Evolutionary conservation across 23 tunicate genomes (phyloP), one percentile per base, ranked within the genome.

Genomic region (Ciona savignyi): DNA sequence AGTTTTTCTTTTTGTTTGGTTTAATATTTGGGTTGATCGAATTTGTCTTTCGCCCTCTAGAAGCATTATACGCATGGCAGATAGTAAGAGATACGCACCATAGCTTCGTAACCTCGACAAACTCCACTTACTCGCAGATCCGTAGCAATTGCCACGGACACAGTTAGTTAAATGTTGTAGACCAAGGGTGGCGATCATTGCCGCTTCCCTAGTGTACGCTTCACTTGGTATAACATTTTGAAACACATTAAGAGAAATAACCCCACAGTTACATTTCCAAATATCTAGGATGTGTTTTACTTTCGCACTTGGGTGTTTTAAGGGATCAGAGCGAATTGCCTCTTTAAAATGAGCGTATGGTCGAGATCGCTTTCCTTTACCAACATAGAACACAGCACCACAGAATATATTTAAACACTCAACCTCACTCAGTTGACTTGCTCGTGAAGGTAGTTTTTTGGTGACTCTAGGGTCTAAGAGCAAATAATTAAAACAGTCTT

Each of bases 161-260:
- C 67, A 6, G 78, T 90, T 90, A 21, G 97, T 90, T 70, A 90
- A 73, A 64, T 90, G 97, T 26, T 67, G 27, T 19, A 90, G 81
- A 31, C 97, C 97, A 24, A 90, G 26, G 19, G 97, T 89, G 1
- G 83, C 97, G n/a, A 90, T 90, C 97, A 90, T 90, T 56, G 89
- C 89, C 0, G 97, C 89, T 71, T 90, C 97, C 20, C 97, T 70
- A 4, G 97, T 90, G 74, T 66, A 83, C 2, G 97, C 97, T 78
- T 90, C 97, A 48, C 78, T 64, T 9, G 89, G 78, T 31, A 90
- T 63, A 1, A 83, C 80, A 72, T 79, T 90, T 34, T 90, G 97
- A 35, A 82, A 90, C 21, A 90, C 75, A 71, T 90, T 89, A 2
- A 90, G 78, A 0, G 97, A 83, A 6, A 90, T 65, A 3, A 90